Evolutionary conservation across 2,797 vertebrate species (phyloP).

Genomic region (Pelochelys cantorii): DNA sequence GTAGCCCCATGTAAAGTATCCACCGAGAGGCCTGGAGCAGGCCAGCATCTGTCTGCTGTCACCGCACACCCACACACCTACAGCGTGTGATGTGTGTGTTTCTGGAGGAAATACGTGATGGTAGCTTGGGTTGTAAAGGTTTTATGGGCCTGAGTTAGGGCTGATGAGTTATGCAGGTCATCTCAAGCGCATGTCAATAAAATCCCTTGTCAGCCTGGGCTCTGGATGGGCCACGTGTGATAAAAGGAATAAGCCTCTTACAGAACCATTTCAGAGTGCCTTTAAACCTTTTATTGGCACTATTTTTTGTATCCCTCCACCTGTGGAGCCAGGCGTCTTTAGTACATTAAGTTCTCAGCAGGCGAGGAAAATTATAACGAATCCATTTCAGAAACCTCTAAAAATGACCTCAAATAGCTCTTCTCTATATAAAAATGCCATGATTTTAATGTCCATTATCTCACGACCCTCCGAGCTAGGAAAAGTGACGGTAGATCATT

Average conservation of each 20-base stretch:
- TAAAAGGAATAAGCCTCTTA: slow-evolving; percentile 41
- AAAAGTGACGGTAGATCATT: slow-evolving; percentile 67
- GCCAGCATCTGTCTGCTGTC: neutral
- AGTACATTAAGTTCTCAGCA: slow-evolving; percentile 45
- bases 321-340: slow-evolving; percentile 65
- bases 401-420: slow-evolving; percentile 73
- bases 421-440: slow-evolving; percentile 69
- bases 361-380: slow-evolving; percentile 66
- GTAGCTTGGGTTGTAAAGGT: neutral
- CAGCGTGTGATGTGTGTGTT: neutral
- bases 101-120: neutral
- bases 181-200: neutral
- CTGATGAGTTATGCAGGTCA: slow-evolving; percentile 39
- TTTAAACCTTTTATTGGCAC: slow-evolving; percentile 63
- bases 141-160: neutral
- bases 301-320: slow-evolving; percentile 69
- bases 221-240: neutral
- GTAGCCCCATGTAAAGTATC: neutral
- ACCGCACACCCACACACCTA: neutral
- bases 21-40: neutral
- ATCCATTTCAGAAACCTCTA: slow-evolving; percentile 65
- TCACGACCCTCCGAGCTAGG: slow-evolving; percentile 63
- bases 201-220: neutral
- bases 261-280: slow-evolving; percentile 49
- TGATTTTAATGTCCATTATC: slow-evolving; percentile 70